Base-by-base conservation (phyloP, 2,888 invertebrate species). In the Octonoba sinensis region DNA sequence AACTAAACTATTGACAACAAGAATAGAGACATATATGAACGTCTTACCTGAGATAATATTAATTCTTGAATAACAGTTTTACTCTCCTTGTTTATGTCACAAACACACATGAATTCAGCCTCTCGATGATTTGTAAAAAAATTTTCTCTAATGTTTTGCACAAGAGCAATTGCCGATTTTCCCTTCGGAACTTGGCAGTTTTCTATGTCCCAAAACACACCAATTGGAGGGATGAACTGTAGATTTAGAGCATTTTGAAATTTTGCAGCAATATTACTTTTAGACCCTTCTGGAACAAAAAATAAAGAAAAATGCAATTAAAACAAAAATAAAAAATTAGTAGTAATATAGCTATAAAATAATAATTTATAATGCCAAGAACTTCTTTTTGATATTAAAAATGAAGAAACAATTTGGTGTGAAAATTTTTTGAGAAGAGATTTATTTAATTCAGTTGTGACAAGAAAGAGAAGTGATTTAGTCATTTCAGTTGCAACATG, bases 161-260 rank as follows among this genome's bases (percentile, higher is more conserved):
- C 94, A 69, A 95, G 92, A 85, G 92, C 92, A 86, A 93, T 91
- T 11, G 95, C 95, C 79, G 94, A 95, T 88, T 93, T 93, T 69
- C 93, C 93, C 87, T 92, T 92, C 2, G 96, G 95, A 62, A 96
- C 93, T 92, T 93, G 93, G 88, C 95, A 95, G 88, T 96, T 96
- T 90, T 96, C 95, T 87, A 96, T 96, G 88, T 96, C 96, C 96
- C 96, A 96, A 89, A 95, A 96, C 85, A 96, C 94, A 66, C 95
- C 95, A 87, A 96, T 92, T 1, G 94, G 94, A 46, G 92, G 92
- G 77, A 92, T 51, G 64, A 66, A 22, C 54, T 77, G 49, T 13
- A 51, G 56, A 18, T 51, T 47, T n/a, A 67, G 36, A 18, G 74
- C 81, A 76, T 83, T 79, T 75, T 83, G 83, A 54, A 83, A 83